phyloP scores from a whole-genome alignment of 2,797 vertebrate genomes.

The Psittacula echo region DNA sequence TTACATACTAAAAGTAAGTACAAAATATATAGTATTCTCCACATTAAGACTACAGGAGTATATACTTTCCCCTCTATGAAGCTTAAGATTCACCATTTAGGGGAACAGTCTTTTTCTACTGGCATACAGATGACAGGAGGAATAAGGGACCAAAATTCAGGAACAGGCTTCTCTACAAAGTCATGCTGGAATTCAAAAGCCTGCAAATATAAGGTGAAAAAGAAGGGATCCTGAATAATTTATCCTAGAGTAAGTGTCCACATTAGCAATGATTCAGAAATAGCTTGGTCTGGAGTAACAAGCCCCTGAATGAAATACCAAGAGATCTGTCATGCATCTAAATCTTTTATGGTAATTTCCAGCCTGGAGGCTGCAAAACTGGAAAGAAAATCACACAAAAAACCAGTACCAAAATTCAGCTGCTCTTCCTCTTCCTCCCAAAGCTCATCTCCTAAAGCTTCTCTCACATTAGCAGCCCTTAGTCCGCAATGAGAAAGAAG shows the following conservation, averaged over 20 bases:
- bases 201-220: constrained; percentile 37
- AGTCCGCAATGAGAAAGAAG: not conserved
- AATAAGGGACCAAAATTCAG: constrained; percentile 24
- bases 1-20: not conserved
- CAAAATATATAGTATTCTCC: not conserved
- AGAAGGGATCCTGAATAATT: constrained; percentile 61
- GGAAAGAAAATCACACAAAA: not conserved
- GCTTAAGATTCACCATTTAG: not conserved
- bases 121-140: not conserved
- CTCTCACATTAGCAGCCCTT: not conserved
- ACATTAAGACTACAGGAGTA: not conserved
- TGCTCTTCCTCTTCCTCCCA: not conserved
- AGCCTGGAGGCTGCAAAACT: constrained; percentile 31
- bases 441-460: not conserved
- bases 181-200: constrained; percentile 27
- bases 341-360: constrained; percentile 51
- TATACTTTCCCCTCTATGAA: not conserved
- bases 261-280: constrained; percentile 51
- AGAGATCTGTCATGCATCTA: constrained; percentile 21
- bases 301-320: constrained; percentile 33
- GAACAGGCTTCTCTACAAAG: not conserved
- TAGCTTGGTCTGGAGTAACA: constrained; percentile 38
- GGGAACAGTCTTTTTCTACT: not conserved
- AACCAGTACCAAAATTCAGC: not conserved
- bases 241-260: constrained; percentile 54